Percentiles rank a stretch among this genome's conserved stretches.
These are phyloP conservation scores for Thereva unica DNA, from an alignment of 2,888 invertebrate genomes.

Conservation along the genomic window DNA sequence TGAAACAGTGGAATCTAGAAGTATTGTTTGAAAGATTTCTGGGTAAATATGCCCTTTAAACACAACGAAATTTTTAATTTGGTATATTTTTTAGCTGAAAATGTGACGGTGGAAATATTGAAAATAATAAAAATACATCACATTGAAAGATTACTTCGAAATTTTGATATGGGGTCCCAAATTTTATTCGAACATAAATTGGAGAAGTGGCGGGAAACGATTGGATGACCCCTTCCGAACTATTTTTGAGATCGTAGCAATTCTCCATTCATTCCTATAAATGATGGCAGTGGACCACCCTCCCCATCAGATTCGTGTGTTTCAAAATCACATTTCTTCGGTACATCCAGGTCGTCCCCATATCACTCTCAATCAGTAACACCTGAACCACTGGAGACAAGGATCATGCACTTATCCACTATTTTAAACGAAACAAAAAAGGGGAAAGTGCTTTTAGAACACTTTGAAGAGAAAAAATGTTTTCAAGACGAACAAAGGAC, in stretches of 20 bases:
- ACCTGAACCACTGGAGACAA: background rate
- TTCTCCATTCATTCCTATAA: too few relatives aligned
- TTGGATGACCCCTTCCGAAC: constrained; percentile 38
- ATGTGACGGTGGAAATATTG: background rate
- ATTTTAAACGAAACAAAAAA: background rate
- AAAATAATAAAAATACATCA: constrained; percentile 43
- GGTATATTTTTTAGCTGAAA: too few relatives aligned
- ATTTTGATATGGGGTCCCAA: constrained; percentile 44
- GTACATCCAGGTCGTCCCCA: background rate
- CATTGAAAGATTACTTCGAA: constrained; percentile 41
- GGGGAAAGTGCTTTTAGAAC: constrained; percentile 1
- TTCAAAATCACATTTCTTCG: background rate
- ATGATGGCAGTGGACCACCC: too few relatives aligned
- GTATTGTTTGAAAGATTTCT: too few relatives aligned
- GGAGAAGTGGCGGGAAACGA: constrained; percentile 43
- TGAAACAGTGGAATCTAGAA: too few relatives aligned
- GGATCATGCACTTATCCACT: background rate
- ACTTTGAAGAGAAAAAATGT: constrained; percentile 40
- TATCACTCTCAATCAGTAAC: background rate
- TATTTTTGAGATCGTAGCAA: background rate
- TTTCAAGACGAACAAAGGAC: constrained; percentile 44
- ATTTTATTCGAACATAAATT: constrained; percentile 45
- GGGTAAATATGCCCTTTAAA: too few relatives aligned
- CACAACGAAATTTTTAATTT: too few relatives aligned
- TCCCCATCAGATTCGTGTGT: too few relatives aligned